Percentiles rank a stretch among this genome's conserved stretches.
Conservation (phyloP, 2,797 vertebrate genomes). For the Rhinatrema bivittatum region DNA sequence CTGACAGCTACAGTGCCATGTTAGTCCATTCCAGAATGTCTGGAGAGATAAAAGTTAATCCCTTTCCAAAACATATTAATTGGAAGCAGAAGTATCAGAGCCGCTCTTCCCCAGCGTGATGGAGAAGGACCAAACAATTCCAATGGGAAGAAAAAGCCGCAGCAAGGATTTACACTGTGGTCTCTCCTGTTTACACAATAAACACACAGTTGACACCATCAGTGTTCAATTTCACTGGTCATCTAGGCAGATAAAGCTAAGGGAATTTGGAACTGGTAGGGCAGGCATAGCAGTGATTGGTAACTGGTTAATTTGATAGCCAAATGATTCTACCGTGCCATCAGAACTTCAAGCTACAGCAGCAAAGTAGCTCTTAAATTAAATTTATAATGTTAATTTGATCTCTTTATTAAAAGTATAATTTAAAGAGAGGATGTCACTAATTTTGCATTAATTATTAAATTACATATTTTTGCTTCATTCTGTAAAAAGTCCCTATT, state of each 20-base stretch:
- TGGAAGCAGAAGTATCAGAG: constrained; percentile 41
- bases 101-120: constrained; percentile 27
- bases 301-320: no score
- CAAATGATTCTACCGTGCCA: no score
- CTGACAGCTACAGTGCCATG: constrained; percentile 14
- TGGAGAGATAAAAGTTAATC: constrained; percentile 19
- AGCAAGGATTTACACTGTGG: constrained; percentile 27
- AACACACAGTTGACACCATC: constrained; percentile 47
- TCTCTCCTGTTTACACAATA: constrained; percentile 52
- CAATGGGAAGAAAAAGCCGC: constrained; percentile 38
- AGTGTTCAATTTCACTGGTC: constrained; percentile 50
- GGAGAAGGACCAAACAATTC: constrained; percentile 36
- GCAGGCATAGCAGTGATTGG: no score
- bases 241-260: constrained; percentile 53
- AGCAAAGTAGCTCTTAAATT: no score
- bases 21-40: constrained; percentile 30
- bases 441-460: no score
- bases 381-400: no score
- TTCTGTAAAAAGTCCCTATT: no score
- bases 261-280: constrained; percentile 17
- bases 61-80: constrained; percentile 44
- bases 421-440: no score
- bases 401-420: no score
- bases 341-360: no score
- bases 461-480: no score